Conservation (phyloP, 2,888 invertebrate species). For the Diarsia dahlii region DNA sequence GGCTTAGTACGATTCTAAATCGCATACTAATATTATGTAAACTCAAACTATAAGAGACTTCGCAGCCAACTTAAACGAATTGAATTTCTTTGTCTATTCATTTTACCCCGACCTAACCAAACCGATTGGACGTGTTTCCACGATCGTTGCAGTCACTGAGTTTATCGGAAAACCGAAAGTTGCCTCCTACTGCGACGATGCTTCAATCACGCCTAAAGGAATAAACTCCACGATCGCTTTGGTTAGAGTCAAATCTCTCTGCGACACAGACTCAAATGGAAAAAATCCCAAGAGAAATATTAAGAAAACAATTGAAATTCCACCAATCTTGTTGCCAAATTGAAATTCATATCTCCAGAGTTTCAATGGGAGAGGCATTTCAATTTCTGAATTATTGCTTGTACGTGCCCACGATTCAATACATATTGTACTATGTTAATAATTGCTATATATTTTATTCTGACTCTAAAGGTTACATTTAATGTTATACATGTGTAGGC, state of each 20-base stretch:
- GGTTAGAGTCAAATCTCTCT: not conserved
- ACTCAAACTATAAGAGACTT: not conserved
- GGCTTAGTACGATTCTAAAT: no score
- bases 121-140: not conserved
- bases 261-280: not conserved
- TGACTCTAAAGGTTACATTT: not conserved
- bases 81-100: no score
- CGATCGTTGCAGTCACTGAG: not conserved
- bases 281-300: not conserved
- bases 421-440: not conserved
- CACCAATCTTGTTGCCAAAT: conserved; percentile 6
- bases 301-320: conserved; percentile 28
- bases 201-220: not conserved
- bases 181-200: no score
- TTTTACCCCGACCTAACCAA: not conserved
- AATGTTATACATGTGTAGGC: not conserved
- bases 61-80: no score
- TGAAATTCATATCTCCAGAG: conserved; percentile 23
- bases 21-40: no score
- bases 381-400: conserved; percentile 24
- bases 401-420: not conserved
- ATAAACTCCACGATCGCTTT: not conserved
- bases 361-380: not conserved
- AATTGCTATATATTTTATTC: not conserved
- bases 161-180: not conserved